These are phyloP conservation scores for Glaucomys volans DNA, from an alignment of 2,113 vertebrate genomes.

Conservation along the genomic window DNA sequence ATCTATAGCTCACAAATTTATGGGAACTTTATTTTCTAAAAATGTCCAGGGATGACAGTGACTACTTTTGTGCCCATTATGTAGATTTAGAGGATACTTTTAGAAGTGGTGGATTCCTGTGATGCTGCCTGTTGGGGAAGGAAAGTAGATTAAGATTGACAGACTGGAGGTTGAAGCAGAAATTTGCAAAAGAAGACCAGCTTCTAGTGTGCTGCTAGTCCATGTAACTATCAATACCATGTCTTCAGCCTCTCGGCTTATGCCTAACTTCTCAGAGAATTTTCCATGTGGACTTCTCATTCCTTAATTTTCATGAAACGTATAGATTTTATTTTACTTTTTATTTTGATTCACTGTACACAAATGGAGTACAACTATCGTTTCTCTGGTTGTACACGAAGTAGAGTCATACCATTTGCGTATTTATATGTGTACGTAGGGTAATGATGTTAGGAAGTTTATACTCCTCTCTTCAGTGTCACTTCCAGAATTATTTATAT, in stretches of 20 bases:
- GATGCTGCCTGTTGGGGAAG: fast-evolving
- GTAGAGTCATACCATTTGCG: too few species aligned
- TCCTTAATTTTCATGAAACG: neutral
- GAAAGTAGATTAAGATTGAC: neutral
- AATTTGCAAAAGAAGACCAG: neutral
- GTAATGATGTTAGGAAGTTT: too few species aligned
- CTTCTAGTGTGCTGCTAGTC: neutral
- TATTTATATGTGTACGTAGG: too few species aligned
- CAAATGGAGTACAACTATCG: too few species aligned
- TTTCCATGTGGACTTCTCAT: neutral
- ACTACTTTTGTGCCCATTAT: neutral
- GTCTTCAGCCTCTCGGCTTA: neutral
- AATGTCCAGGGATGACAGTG: neutral
- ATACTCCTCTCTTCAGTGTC: neutral
- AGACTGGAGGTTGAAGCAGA: neutral
- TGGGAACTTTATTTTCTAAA: neutral
- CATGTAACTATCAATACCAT: too few species aligned
- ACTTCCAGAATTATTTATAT: neutral
- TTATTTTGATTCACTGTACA: too few species aligned
- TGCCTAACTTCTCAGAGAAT: neutral
- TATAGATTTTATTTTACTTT: neutral
- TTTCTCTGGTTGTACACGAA: too few species aligned
- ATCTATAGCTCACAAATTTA: neutral
- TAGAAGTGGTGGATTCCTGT: neutral
- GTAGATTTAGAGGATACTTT: neutral